Conservation (phyloP, 2,797 vertebrate species). For the Eurystomus glaucurus region DNA sequence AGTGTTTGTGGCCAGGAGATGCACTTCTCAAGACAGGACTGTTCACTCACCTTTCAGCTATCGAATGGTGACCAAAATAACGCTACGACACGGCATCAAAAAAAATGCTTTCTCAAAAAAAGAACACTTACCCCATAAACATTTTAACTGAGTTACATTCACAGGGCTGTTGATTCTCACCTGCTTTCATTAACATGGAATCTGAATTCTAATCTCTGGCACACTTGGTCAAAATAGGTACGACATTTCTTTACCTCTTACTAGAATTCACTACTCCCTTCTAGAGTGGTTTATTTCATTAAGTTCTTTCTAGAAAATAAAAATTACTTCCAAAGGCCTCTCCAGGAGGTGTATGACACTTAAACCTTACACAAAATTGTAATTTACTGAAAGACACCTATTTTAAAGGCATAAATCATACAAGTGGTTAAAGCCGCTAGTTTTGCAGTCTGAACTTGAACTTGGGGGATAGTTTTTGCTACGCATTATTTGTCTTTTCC, state of each 20-base stretch:
- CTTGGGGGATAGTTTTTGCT: background rate
- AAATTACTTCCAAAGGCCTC: background rate
- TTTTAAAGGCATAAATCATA: background rate
- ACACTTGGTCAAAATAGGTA: background rate
- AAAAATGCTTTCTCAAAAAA: background rate
- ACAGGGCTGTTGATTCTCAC: background rate
- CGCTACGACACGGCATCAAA: background rate
- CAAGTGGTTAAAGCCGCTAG: background rate
- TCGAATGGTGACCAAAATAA: background rate
- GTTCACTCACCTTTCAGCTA: slow-evolving; percentile 20
- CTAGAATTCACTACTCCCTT: background rate
- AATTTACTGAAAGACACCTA: background rate
- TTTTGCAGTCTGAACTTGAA: background rate
- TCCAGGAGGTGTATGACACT: background rate
- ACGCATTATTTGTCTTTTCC: background rate
- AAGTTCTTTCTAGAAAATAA: background rate
- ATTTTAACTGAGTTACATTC: background rate
- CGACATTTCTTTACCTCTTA: background rate
- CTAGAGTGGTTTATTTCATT: background rate
- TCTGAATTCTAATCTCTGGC: background rate
- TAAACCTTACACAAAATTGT: background rate
- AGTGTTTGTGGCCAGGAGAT: background rate
- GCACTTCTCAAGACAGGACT: background rate
- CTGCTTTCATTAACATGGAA: background rate
- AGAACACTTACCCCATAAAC: background rate